phyloP scores from a whole-genome alignment of 2,113 vertebrate genomes.

The Dolichallabes microphthalmus region DNA sequence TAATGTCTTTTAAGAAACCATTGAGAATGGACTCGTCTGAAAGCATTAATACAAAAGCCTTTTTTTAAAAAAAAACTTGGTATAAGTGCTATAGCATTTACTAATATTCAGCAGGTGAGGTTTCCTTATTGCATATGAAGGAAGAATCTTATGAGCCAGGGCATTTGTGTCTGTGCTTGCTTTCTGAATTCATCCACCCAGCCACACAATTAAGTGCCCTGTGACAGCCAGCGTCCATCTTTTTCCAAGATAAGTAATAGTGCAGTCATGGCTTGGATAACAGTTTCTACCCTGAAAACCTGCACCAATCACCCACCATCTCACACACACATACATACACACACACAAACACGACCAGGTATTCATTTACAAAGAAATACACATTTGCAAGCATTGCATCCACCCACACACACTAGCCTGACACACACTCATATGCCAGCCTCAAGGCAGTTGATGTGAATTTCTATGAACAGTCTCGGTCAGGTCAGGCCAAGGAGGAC shows the following conservation, averaged over 20 bases:
- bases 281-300: constrained; percentile 77
- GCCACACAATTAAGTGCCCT: constrained; percentile 91
- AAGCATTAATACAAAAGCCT: not conserved
- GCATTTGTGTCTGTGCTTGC: constrained; percentile 86
- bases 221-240: constrained; percentile 95
- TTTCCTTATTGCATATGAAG: constrained; percentile 74
- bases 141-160: constrained; percentile 79
- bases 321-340: not conserved
- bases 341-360: not conserved
- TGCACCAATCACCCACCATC: constrained; percentile 75
- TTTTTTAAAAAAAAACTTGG: not conserved
- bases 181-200: constrained; percentile 86
- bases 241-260: constrained; percentile 90
- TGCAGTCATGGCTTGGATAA: constrained; percentile 90
- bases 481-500: constrained; percentile 11
- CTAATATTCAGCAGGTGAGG: constrained; percentile 3
- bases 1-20: not conserved
- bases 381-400: constrained; percentile 21
- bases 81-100: constrained; percentile 2
- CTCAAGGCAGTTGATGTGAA: constrained; percentile 72
- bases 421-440: constrained; percentile 4
- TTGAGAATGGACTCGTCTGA: not conserved
- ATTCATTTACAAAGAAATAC: constrained; percentile 24
- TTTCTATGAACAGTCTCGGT: constrained; percentile 73
- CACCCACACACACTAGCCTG: constrained; percentile 30